Evolutionary conservation across 2,888 invertebrate species (phyloP), one percentile per base, ranked within the genome.

Genomic region (Thymelicus lineola): DNA sequence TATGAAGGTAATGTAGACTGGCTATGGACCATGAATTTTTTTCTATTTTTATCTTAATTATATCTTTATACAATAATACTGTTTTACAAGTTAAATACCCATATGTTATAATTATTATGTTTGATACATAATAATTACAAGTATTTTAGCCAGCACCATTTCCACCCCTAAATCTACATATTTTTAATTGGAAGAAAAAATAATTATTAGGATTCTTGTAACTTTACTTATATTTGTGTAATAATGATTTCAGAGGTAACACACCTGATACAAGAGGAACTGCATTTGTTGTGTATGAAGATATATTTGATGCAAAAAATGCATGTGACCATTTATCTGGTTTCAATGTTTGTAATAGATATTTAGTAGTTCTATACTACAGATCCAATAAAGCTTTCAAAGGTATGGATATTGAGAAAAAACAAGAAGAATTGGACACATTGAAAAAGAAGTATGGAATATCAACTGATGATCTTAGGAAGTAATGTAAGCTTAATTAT

Each of bases 221-320:
- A 20, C 3, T 45, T n/a, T 68, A 55, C 5, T 20, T 5, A 55
- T 9, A 38, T 10, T 42, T 10, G 10, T 66, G 7, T 38, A 17
- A 36, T 15, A 60, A 74, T 74, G 73, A 75, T 95, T 95, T 48
- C 89, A 98, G 97, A 45, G 99, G 99, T 0, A 99, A 99, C 83
- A 99, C 99, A 35, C 97, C 99, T 14, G 99, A 99, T 90, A 98
- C 99, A 0, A 96, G 98, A 87, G 99, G 99, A 65, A 99, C 99
- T 45, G 99, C 99, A 17, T 99, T 99, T 95, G 99, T 99, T 61
- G 98, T 99, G 0, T 99, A 99, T 89, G 99, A 99, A 93, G 99
- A 99, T 86, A 99, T 99, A 81, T 99, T 99, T 94, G 99, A 99
- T 95, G 99, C 99, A 0, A 99, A 99, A 91, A 99, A 99, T 94